These are phyloP conservation scores for Miniopterus natalensis DNA, from an alignment of 2,113 vertebrate species.

Conservation along the genomic window DNA sequence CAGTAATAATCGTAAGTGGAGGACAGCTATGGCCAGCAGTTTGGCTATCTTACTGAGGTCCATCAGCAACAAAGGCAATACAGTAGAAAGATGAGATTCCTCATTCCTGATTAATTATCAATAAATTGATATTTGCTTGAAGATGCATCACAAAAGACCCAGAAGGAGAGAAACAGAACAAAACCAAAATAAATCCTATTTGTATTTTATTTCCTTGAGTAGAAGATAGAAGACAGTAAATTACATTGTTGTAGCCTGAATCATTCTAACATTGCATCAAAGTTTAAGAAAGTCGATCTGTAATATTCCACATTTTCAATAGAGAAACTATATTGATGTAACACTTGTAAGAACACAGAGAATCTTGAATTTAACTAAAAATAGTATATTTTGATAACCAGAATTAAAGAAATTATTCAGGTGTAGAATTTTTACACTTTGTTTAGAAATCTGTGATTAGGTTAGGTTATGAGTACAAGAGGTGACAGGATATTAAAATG, in stretches of 20 bases:
- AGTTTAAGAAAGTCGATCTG: neutral
- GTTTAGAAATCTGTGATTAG: neutral
- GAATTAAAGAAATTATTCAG: neutral
- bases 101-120: neutral
- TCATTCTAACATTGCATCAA: neutral
- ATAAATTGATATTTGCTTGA: neutral
- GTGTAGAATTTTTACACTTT: neutral
- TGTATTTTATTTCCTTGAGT: neutral
- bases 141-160: neutral
- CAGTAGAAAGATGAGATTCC: neutral
- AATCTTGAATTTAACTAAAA: neutral
- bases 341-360: neutral
- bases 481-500: constrained; percentile 26
- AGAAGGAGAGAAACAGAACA: neutral
- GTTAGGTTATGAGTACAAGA: neutral
- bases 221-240: neutral
- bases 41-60: neutral
- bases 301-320: neutral
- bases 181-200: neutral
- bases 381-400: neutral
- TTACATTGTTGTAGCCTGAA: neutral
- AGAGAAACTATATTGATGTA: neutral
- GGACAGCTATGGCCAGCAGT: fast-evolving
- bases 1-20: neutral
- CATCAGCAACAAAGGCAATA: neutral